Percentiles rank a stretch among this genome's conserved stretches.
phyloP scores from a whole-genome alignment of 2,113 vertebrate species.

The Noctilio leporinus region DNA sequence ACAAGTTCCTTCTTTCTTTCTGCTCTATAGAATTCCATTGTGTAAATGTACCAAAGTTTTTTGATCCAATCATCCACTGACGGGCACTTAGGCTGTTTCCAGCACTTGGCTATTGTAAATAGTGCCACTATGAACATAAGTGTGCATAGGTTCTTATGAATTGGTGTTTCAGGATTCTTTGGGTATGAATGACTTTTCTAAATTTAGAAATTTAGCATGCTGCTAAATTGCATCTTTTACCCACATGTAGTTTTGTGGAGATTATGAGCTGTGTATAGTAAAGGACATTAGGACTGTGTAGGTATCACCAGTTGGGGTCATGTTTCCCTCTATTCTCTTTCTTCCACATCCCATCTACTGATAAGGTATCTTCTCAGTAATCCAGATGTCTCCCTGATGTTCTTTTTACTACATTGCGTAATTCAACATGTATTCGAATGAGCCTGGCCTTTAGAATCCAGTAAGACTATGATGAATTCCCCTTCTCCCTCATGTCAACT shows the following conservation, averaged over 20 bases:
- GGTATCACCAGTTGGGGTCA: background rate
- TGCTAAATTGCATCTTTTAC: background rate
- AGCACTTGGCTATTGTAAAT: no score
- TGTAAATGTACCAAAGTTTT: no score
- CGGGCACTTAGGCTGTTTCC: no score
- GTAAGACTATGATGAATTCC: background rate
- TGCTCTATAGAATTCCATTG: no score
- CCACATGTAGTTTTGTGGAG: background rate
- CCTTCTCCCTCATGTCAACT: background rate
- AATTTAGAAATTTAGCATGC: background rate
- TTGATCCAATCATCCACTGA: no score
- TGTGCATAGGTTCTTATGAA: no score
- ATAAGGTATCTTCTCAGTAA: background rate
- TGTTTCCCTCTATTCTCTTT: background rate
- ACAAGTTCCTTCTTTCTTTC: no score
- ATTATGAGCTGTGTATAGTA: background rate
- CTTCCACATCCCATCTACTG: background rate
- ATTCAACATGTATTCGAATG: background rate
- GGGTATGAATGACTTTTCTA: background rate
- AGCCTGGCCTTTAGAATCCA: background rate
- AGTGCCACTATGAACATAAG: no score
- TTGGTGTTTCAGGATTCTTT: no score
- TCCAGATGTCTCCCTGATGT: background rate
- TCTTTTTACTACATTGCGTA: background rate
- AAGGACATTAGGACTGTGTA: background rate